Evolutionary conservation across 2,888 invertebrate species (phyloP).

Genomic region (Cantharis rufa): DNA sequence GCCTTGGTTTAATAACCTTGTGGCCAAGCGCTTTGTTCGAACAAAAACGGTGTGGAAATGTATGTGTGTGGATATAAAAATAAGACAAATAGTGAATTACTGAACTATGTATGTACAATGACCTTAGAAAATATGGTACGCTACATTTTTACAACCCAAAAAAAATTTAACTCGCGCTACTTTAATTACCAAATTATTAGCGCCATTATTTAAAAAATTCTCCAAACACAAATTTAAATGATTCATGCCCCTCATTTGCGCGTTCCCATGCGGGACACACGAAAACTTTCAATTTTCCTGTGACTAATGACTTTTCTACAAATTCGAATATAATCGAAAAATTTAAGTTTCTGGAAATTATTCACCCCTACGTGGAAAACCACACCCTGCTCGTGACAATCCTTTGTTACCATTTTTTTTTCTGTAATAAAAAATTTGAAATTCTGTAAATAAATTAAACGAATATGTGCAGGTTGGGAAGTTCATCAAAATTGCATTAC

Average conservation of each 20-base stretch:
- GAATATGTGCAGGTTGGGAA: background rate
- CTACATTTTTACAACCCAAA: background rate
- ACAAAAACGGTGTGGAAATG: constrained; percentile 20
- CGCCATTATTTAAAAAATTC: background rate
- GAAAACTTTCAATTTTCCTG: background rate
- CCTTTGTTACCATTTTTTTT: background rate
- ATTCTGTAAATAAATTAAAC: background rate
- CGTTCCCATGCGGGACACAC: background rate
- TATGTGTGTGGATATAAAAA: background rate
- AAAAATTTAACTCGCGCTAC: background rate
- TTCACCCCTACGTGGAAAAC: background rate
- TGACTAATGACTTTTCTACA: background rate
- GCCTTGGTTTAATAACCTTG: constrained; percentile 29
- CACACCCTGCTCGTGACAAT: background rate
- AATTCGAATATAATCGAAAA: background rate
- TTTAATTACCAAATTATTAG: background rate
- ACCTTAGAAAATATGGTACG: background rate
- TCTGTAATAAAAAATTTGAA: background rate
- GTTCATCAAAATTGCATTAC: background rate
- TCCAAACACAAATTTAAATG: background rate
- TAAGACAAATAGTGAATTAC: constrained; percentile 3
- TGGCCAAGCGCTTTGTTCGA: constrained; percentile 22
- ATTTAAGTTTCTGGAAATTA: background rate
- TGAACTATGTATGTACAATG: background rate
- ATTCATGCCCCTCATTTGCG: background rate